Conservation (phyloP, 2,888 invertebrate species). For the Tenthredo livida region DNA sequence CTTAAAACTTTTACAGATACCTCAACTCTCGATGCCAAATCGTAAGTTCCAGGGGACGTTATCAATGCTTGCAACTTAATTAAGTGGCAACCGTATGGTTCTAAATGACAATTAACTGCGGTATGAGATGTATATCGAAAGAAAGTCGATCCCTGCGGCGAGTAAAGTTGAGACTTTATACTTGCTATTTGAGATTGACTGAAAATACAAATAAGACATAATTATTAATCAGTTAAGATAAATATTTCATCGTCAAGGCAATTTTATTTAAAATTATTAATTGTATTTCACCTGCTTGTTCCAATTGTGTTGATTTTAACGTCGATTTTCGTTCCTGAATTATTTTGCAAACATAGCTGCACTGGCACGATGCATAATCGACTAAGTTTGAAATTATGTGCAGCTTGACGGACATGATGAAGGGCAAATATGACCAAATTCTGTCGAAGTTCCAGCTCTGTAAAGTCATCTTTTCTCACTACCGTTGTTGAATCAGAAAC, state of each 20-base stretch:
- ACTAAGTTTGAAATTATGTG: conserved; percentile 83
- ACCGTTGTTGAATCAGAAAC: conserved; percentile 72
- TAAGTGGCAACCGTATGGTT: conserved; percentile 80
- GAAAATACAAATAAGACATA: conserved; percentile 58
- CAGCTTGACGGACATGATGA: conserved; percentile 70
- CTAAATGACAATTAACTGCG: conserved; percentile 77
- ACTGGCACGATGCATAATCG: conserved; percentile 86
- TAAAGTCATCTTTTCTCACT: conserved; percentile 62
- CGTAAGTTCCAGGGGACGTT: conserved; percentile 84
- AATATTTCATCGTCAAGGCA: background rate
- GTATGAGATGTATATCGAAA: conserved; percentile 78
- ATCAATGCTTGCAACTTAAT: conserved; percentile 83
- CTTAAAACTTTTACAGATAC: conserved; percentile 74
- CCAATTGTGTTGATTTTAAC: conserved; percentile 83
- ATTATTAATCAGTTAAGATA: background rate
- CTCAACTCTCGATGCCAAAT: conserved; percentile 83
- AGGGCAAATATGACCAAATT: conserved; percentile 70
- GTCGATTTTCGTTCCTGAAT: conserved; percentile 81
- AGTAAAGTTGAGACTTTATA: conserved; percentile 75
- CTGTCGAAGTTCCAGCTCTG: conserved; percentile 70
- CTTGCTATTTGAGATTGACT: conserved; percentile 73
- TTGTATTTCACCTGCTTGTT: conserved; percentile 80
- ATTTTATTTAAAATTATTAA: background rate
- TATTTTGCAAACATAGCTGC: conserved; percentile 84
- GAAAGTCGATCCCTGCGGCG: conserved; percentile 75